Base-by-base conservation (phyloP, 1,140 invertebrate species). In the Galendromus occidentalis region DNA sequence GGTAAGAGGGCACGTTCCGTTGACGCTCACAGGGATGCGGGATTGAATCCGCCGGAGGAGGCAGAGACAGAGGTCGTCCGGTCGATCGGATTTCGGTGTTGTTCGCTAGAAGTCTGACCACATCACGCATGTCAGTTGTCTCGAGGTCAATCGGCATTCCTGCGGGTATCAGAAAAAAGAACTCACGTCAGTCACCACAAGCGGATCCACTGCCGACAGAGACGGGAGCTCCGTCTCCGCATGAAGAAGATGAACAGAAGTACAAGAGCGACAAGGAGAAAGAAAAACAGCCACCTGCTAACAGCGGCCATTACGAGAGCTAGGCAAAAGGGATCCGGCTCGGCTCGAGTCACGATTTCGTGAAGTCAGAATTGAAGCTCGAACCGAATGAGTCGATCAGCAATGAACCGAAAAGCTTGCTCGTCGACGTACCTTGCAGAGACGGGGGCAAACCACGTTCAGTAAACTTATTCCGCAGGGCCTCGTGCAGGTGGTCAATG, bases 401-500 rank as follows among this genome's bases (percentile, higher is more conserved):
- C 25, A 25, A 17, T 25, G 51, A 59, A 59, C 33, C 51, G 22
- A 20, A 25, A 17, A 17, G 25, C 20, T 25, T 22, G 14, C 25
- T 59, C 51, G 22, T 5, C 25, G 25, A 59, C 51, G 14, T 68
- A 73, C 73, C 73, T 71, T 67, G 66, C n/a, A 73, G 66, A 42
- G 69, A 69, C 6, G 67, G 65, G 1, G 73, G 72, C 1, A 72
- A 68, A 1, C 71, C 72, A 63, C 70, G 64, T n/a, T 68, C 69
- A 64, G 70, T 67, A 55, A 75, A 69, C 64, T 73, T 70, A n/a
- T 69, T 67, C 25, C 73, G 68, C 17, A 75, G 66, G 9, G 74
- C 74, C 9, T 67, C 67, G 66, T 75, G 74, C 12, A 75, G 69
- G 39, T 75, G 70, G 45, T 75, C 74, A 28, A 75, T 75, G 68